These are phyloP conservation scores for Ophion ventricosus DNA, from an alignment of 2,888 invertebrate genomes.

Conservation along the genomic window DNA sequence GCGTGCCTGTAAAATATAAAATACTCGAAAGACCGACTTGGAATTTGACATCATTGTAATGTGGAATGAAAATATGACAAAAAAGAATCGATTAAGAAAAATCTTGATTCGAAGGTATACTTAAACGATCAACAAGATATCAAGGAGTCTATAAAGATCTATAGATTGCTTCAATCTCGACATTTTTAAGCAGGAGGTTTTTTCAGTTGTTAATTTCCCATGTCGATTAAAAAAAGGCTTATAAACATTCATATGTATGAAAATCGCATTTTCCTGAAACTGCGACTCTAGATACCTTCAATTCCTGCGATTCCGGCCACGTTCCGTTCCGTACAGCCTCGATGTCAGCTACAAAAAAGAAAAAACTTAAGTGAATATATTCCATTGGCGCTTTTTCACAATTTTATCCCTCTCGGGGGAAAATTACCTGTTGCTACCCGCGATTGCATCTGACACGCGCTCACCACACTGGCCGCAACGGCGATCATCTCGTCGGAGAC, in stretches of 20 bases:
- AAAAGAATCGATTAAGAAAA: no score
- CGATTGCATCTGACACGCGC: constrained; percentile 80
- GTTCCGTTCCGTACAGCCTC: constrained; percentile 79
- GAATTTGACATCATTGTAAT: no score
- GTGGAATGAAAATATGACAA: no score
- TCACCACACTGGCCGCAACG: constrained; percentile 79
- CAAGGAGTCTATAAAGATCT: neutral
- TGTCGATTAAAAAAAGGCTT: neutral
- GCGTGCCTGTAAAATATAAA: no score
- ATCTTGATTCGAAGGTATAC: no score
- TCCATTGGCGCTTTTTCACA: neutral
- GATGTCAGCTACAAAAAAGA: constrained; percentile 77
- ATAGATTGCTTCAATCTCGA: neutral
- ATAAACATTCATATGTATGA: neutral
- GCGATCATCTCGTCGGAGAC: constrained; percentile 80
- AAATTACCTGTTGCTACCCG: constrained; percentile 78
- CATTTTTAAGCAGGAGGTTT: neutral
- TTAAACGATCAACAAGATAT: no score
- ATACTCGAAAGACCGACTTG: no score
- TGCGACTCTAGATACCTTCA: constrained; percentile 76
- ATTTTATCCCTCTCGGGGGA: neutral
- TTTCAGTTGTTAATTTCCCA: neutral
- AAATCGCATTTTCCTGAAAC: neutral
- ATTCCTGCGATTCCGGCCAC: constrained; percentile 78
- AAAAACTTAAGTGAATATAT: constrained; percentile 7